Conservation (phyloP, 2,113 vertebrate species). For the Colistium nudipinnis region DNA sequence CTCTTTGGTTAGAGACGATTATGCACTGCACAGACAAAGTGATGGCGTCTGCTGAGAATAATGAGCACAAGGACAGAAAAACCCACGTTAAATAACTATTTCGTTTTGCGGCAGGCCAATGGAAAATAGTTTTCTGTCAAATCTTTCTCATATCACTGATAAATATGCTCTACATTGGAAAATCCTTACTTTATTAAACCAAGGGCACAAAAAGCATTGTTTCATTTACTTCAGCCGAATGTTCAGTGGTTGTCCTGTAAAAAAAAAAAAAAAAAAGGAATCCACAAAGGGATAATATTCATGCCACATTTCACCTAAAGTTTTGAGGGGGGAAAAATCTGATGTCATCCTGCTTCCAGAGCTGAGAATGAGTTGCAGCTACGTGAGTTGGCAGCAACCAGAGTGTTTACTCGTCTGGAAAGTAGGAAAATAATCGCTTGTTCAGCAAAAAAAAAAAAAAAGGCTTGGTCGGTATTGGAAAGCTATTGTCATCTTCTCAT, state of each 20-base stretch:
- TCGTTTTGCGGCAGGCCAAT: not conserved
- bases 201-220: not conserved
- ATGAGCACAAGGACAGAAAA: slow-evolving; percentile 2
- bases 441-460: slow-evolving; percentile 25
- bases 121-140: not conserved
- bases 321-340: slow-evolving; percentile 13
- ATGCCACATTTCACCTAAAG: slow-evolving; percentile 6
- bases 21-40: slow-evolving; percentile 40
- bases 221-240: not conserved
- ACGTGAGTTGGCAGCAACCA: slow-evolving; percentile 3
- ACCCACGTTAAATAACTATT: slow-evolving; percentile 13
- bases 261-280: not conserved
- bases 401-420: slow-evolving; percentile 11
- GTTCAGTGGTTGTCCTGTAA: not conserved
- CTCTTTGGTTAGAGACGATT: slow-evolving; percentile 41
- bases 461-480: not conserved
- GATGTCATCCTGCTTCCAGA: slow-evolving; percentile 6
- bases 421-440: slow-evolving; percentile 15
- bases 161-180: not conserved
- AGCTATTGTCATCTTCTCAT: slow-evolving; percentile 4
- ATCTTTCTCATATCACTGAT: not conserved
- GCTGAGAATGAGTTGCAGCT: slow-evolving; percentile 5
- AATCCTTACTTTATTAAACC: slow-evolving; percentile 3
- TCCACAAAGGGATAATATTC: not conserved
- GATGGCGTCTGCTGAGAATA: slow-evolving; percentile 41